phyloP scores from a whole-genome alignment of 1,140 invertebrate species.

The Ericerus pela region DNA sequence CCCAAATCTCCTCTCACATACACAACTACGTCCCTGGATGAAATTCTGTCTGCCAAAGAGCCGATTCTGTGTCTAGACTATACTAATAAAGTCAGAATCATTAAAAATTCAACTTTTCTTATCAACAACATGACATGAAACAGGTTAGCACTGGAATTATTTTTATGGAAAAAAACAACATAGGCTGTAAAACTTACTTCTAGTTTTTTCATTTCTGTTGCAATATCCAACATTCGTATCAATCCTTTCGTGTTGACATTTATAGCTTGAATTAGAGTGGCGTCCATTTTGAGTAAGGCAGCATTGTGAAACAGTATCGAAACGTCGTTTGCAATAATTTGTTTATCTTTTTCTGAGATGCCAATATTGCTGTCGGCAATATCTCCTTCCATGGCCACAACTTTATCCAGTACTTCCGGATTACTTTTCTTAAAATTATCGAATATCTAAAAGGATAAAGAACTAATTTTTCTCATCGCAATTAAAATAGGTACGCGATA shows the following conservation, averaged over 20 bases:
- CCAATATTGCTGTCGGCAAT: conserved; percentile 44
- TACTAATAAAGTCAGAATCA: too few relatives aligned
- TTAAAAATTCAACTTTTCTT: too few relatives aligned
- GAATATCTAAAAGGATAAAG: conserved; percentile 43
- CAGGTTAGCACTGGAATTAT: too few relatives aligned
- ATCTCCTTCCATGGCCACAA: conserved; percentile 61
- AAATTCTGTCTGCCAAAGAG: too few relatives aligned
- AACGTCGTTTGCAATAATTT: conserved; percentile 41
- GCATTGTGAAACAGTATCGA: conserved; percentile 82
- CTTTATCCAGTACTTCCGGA: conserved; percentile 51
- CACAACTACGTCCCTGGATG: too few relatives aligned
- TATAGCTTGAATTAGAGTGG: conserved; percentile 51
- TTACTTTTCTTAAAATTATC: conserved; percentile 46
- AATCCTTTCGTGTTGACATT: conserved; percentile 58
- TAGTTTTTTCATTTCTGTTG: conserved; percentile 49
- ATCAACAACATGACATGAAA: too few relatives aligned
- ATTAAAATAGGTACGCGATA: background rate
- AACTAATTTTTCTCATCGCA: background rate
- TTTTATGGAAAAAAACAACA: too few relatives aligned
- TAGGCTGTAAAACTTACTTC: too few relatives aligned
- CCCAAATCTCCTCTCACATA: too few relatives aligned
- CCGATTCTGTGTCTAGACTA: too few relatives aligned
- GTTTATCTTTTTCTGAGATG: conserved; percentile 35
- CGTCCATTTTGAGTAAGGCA: conserved; percentile 63
- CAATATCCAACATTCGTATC: conserved; percentile 42